These are phyloP conservation scores for Apamea monoglypha DNA, from an alignment of 2,888 invertebrate genomes.

Conservation along the genomic window DNA sequence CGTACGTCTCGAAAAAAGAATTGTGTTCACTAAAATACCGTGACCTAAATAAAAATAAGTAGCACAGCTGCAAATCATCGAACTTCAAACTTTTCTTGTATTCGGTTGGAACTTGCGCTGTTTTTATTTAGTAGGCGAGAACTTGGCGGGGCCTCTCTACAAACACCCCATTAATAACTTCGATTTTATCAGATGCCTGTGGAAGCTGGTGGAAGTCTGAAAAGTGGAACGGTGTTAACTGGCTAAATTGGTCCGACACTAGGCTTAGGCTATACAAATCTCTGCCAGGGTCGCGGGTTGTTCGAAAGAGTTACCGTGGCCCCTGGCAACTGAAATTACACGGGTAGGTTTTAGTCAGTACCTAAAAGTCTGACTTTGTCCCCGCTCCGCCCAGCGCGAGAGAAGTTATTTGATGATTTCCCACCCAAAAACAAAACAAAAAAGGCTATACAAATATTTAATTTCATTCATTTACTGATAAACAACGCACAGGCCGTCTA, in stretches of 20 bases:
- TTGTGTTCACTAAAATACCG: not conserved
- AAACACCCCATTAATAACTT: conserved; percentile 36
- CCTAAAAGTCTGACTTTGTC: too few relatives aligned
- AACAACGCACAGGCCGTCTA: not conserved
- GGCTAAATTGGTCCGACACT: conserved; percentile 25
- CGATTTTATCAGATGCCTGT: conserved; percentile 42
- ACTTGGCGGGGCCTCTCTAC: conserved; percentile 35
- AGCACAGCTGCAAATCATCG: conserved; percentile 35
- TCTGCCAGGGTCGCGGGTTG: too few relatives aligned
- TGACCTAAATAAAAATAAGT: conserved; percentile 36
- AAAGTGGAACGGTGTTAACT: conserved; percentile 38
- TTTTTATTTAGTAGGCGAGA: conserved; percentile 38
- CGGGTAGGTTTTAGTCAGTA: too few relatives aligned
- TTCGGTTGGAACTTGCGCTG: conserved; percentile 17
- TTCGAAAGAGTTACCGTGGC: too few relatives aligned
- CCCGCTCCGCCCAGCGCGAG: too few relatives aligned
- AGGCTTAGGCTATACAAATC: conserved; percentile 11
- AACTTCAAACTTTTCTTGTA: conserved; percentile 43
- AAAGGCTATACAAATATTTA: too few relatives aligned
- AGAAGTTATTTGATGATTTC: too few relatives aligned
- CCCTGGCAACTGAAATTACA: too few relatives aligned
- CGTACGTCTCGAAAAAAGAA: not conserved
- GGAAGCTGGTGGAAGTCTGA: conserved; percentile 24
- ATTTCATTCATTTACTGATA: not conserved
- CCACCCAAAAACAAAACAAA: too few relatives aligned